Evolutionary conservation across 2,888 invertebrate genomes (phyloP).

Genomic region (Diadegma fenestrale): DNA sequence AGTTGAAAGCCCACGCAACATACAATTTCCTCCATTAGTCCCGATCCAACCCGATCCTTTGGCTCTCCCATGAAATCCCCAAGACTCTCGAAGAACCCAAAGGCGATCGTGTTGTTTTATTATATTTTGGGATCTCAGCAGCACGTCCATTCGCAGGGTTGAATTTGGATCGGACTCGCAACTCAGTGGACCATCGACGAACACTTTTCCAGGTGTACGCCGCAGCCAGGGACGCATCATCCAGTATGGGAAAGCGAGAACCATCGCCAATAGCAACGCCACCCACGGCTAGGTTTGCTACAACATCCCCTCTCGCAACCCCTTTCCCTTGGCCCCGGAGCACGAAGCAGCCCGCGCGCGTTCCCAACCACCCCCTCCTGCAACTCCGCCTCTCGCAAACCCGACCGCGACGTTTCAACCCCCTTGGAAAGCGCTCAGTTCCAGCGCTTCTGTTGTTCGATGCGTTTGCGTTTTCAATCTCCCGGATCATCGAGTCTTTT

Average conservation of each 20-base stretch:
- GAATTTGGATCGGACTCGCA: conserved; percentile 1
- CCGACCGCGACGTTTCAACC: conserved; percentile 74
- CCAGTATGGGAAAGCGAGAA: conserved; percentile 16
- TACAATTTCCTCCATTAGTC: neutral
- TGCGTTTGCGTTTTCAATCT: conserved; percentile 72
- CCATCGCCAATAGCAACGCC: conserved; percentile 44
- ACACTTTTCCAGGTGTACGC: conserved; percentile 50
- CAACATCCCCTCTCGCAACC: conserved; percentile 34
- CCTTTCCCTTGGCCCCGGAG: conserved; percentile 14
- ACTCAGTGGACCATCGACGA: neutral
- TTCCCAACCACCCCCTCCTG: conserved; percentile 33
- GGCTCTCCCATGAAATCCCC: neutral
- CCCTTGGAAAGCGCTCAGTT: conserved; percentile 77
- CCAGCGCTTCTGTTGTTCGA: conserved; percentile 81
- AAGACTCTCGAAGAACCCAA: neutral
- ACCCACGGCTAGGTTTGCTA: conserved; percentile 39
- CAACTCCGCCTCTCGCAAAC: conserved; percentile 35
- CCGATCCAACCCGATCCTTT: neutral
- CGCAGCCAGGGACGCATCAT: conserved; percentile 41
- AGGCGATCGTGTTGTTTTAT: neutral
- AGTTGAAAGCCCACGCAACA: neutral
- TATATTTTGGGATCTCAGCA: neutral
- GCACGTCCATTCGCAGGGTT: neutral
- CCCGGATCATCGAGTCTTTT: conserved; percentile 2
- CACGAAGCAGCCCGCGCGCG: conserved; percentile 32